Base-by-base conservation (phyloP, 2,888 invertebrate species). In the Athalia rosae region DNA sequence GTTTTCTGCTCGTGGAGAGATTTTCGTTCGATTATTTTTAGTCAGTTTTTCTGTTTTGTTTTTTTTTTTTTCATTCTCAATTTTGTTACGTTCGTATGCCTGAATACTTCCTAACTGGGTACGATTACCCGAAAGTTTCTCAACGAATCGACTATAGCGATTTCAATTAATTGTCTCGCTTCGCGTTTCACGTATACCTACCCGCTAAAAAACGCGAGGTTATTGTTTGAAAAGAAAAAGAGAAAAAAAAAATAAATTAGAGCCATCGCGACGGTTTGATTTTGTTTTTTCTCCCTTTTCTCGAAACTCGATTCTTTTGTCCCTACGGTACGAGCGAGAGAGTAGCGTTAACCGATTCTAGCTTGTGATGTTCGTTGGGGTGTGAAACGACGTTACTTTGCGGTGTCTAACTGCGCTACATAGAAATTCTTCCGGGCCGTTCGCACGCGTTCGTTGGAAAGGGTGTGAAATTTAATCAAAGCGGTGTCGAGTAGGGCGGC, bases 391-490 rank as follows among this genome's bases (percentile, higher is more conserved):
- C 71, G 74, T 74, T 74, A 74, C 61, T 61, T 48, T 74, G 74
- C 50, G 59, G 74, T 48, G 58, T 50, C 74, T 50, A 74, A 61
- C 74, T 74, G 48, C 61, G 48, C 50, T 62, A 50, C 62, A 62
- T 62, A 15, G 74, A 74, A 28, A 74, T 74, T 74, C 62, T 74
- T 74, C 62, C 47, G 48, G 50, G 48, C 28, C 28, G 61, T 9
- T 74, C 74, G 48, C 61, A 59, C 28, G 84, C 28, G 61, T 9
- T 74, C 74, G 48, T 74, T 74, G 48, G 84, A 82, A 83, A 82
- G 82, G 83, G 81, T 80, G 77, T 74, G 78, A 84, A 87, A 86
- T 87, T 87, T 85, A 87, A 87, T 87, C 87, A 87, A 86, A 87
- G 83, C 80, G 82, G 78, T 83, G 81, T 80, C 82, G 81, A 74